Base-by-base conservation (phyloP, 37 sponge, comb jelly and placozoan genomes). In the Cliona cf. orientalis region DNA sequence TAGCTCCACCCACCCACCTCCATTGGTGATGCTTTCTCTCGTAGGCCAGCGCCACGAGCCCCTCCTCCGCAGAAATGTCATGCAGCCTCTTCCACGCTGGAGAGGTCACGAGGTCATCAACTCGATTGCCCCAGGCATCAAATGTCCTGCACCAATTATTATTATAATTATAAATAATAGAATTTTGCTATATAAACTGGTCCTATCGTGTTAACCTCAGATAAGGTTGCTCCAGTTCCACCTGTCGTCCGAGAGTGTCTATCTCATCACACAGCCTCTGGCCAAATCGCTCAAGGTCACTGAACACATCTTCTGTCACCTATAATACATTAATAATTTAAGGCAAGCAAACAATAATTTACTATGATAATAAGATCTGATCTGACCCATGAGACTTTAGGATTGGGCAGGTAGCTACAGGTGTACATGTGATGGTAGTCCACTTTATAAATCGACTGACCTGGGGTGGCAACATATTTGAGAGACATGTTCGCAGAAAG, bases 21-120 rank as follows among this genome's bases (percentile, higher is more conserved):
- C 89, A 95, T 56, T 91, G 78, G 29, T 40, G 56, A 71, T 95
- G 86, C 39, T 26, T 49, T 29, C 91, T 75, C 23, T 92, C 84
- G 57, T 93, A 93, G 4, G 91, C 90, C 26, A 95, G 79, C 17
- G 91, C 83, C 5, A 98, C 84, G 17, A 98, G 76, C 2, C 96
- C 96, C 49, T 98, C 99, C 46, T 88, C 83, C 31, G 96, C 96
- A 26, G 96, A 86, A 0, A 98, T 72, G 32, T 56, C 65, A 46
- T 95, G 96, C 62, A 98, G 46, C 6, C 37, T 65, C 45, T 77
- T 82, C 99, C 99, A 98, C 0, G 92, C 91, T 38, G 69, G 68
- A 46, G 88, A 83, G 12, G 92, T 91, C 12, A 69, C 69, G 23
- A 98, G 46, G 22, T 87, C 76, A 85, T 98, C 94, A 33, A 93